Base-by-base conservation (phyloP, 2,888 invertebrate species). In the Holacanthella duospinosa region DNA sequence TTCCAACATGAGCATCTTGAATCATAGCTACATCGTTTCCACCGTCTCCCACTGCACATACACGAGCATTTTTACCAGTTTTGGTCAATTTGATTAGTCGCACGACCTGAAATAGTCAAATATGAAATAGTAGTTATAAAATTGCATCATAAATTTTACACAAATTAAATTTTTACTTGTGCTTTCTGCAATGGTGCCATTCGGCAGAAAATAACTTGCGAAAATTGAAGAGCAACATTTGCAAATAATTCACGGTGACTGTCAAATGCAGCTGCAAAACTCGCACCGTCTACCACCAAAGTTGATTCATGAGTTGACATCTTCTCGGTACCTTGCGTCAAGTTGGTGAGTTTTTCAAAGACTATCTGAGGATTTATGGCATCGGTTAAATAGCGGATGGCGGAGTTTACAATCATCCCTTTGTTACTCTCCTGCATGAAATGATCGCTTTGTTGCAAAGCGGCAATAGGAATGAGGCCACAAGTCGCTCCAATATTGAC, bases 21-120 rank as follows among this genome's bases (percentile, higher is more conserved):
- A 96, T 95, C 96, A 96, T 96, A 53, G 93, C 92, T 36, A 96
- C 95, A 77, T 96, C 96, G 77, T 96, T 97, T 57, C 95, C 96
- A 1, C 96, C 96, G 75, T 97, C 96, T 0, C 96, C 96, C 59
- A 96, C 89, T 0, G 96, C 93, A 0, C 81, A 82, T 21, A 21
- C 21, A 4, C 48, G 19, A 81, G 79, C 25, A 88, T 83, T 0
- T 0, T 93, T 89, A 55, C 82, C 80, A 12, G 79, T 79, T 6
- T 79, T 78, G 26, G 83, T 81, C 43, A 77, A 78, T 75, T 87
- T 88, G 69, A 96, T 85, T 76, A 96, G 76, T 62, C 86, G 85
- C 4, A 96, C 94, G 74, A 93, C 85, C 87, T 91, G 78, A 6
- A n/a, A n/a, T n/a, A n/a, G n/a, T n/a, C n/a, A n/a, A n/a, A n/a